These are phyloP conservation scores for Campoplex nolae DNA, from an alignment of 2,888 invertebrate species.

Conservation along the genomic window DNA sequence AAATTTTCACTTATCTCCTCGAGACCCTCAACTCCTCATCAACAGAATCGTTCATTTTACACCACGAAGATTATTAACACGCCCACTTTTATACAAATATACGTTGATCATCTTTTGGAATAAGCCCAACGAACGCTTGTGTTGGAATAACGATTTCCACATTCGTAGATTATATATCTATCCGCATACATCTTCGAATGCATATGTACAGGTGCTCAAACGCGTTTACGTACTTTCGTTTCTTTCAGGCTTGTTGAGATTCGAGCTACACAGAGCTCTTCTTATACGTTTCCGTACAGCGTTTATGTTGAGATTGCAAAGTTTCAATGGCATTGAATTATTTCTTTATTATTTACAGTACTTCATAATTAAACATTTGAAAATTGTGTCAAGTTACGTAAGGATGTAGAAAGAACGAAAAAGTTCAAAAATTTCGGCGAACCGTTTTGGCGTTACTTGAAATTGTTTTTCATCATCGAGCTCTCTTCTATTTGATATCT, in stretches of 20 bases:
- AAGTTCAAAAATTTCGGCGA: no score
- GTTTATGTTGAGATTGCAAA: neutral
- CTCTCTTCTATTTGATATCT: no score
- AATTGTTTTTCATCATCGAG: no score
- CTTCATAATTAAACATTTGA: neutral
- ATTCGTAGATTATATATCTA: neutral
- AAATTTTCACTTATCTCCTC: conserved; percentile 32
- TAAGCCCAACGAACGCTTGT: neutral
- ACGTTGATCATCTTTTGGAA: neutral
- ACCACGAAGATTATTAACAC: neutral
- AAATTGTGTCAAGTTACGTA: neutral
- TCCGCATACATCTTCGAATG: neutral
- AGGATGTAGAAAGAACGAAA: neutral
- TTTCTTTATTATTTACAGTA: neutral
- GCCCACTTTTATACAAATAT: neutral
- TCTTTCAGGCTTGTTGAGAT: neutral
- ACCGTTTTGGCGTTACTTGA: no score
- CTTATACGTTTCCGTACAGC: neutral
- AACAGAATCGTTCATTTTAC: neutral
- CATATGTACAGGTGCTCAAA: neutral
- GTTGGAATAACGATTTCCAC: neutral
- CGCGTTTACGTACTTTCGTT: neutral
- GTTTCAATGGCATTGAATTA: neutral
- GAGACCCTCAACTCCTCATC: neutral
- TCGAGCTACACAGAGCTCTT: neutral